Evolutionary conservation across 1,140 invertebrate genomes (phyloP), one percentile per base, ranked within the genome.

Genomic region (Drosophila rufa): DNA sequence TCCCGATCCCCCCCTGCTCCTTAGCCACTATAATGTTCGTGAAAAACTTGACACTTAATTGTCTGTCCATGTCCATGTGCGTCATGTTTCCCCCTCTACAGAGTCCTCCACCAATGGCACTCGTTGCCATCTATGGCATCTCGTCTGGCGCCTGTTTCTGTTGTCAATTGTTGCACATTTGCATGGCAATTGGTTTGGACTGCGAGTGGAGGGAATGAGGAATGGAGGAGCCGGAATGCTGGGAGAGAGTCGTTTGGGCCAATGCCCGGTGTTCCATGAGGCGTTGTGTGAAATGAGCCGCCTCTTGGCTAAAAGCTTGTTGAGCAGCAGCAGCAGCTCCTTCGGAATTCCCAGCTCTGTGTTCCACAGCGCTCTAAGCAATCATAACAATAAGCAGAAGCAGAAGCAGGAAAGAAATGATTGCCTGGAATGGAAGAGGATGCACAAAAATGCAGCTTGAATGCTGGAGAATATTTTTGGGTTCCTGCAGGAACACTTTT

Each of bases 141-240:
- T 76, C 77, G 84, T 89, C 80, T 89, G 76, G 84, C 84, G 84
- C 67, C 82, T 80, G 77, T 84, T 89, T 77, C 84, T 89, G 84
- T 89, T 90, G 84, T 89, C 85, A 89, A 89, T 89, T 89, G 84
- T 90, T 90, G 84, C 85, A 78, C 84, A 89, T 87, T 87, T 87
- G 60, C 67, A 75, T 74, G 76, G 17, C 78, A 68, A 77, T 73
- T 59, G 69, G 69, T 71, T 73, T 71, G 45, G 19, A 42, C 7
- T 19, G 6, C 15, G 47, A 46, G 17, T 5, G 27, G 17, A 36
- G 5, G 22, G 3, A 7, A 25, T 25, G 22, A 25, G 22, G 22
- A 15, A 4, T 14, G 14, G 19, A 22, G 47, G 40, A 38, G 51
- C 19, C 25, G 19, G 53, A 36, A 48, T 51, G 56, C 55, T 17